These are phyloP conservation scores for Buceros bicornis DNA, from an alignment of 2,797 vertebrate genomes.

Conservation along the genomic window DNA sequence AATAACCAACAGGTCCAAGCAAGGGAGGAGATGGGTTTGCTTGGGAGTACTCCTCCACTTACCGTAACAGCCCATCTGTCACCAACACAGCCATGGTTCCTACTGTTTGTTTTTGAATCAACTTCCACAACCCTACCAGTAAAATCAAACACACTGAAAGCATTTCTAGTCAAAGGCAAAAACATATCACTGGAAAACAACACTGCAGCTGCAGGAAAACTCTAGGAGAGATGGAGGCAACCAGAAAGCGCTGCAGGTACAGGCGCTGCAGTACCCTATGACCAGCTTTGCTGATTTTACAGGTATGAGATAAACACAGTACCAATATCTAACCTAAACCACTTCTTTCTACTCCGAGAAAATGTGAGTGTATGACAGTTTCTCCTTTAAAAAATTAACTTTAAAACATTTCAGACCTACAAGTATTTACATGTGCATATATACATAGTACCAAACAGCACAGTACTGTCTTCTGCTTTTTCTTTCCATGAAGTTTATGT, in stretches of 20 bases:
- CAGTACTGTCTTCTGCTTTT: not conserved
- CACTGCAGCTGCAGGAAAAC: not conserved
- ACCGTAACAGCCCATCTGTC: not conserved
- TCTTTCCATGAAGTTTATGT: not conserved
- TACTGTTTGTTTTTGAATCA: not conserved
- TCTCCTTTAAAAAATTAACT: not conserved
- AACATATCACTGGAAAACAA: not conserved
- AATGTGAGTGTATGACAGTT: not conserved
- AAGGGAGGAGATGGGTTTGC: not conserved
- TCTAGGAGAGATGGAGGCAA: not conserved
- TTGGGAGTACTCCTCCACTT: not conserved
- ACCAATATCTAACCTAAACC: not conserved
- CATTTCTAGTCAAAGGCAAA: not conserved
- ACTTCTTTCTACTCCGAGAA: not conserved
- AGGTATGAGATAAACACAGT: not conserved
- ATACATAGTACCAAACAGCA: not conserved
- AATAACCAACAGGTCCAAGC: not conserved
- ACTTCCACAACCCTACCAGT: not conserved
- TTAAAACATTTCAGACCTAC: not conserved
- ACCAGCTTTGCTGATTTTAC: not conserved
- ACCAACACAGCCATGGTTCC: not conserved
- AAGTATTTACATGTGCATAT: slow-evolving; percentile 32
- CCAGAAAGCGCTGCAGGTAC: not conserved
- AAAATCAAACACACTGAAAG: not conserved
- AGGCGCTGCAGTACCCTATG: not conserved